Evolutionary conservation across 2,113 vertebrate species (phyloP).

Genomic region (Psittacara wagleri): DNA sequence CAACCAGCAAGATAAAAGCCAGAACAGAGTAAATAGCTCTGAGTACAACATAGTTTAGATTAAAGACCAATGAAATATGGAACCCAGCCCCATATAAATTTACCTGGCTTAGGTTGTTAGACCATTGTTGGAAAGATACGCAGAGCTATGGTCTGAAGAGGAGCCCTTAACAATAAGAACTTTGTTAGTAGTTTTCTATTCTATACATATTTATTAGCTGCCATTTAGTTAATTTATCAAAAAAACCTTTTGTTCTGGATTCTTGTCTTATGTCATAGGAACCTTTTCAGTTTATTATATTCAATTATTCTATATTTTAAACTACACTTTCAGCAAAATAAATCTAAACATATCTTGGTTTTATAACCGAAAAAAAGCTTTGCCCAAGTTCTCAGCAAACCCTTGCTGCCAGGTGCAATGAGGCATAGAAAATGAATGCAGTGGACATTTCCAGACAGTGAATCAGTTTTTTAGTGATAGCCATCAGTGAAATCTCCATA

Average conservation of each 20-base stretch:
- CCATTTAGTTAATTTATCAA: neutral
- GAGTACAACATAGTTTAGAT: neutral
- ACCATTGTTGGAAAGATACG: neutral
- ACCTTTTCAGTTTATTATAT: neutral
- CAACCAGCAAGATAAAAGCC: constrained; percentile 6
- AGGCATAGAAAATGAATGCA: neutral
- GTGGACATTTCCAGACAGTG: neutral
- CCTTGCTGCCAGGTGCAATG: neutral
- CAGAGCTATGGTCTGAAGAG: neutral
- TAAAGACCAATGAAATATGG: constrained; percentile 13
- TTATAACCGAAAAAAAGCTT: neutral
- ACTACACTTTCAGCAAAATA: neutral
- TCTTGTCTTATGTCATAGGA: neutral
- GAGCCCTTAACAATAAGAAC: neutral
- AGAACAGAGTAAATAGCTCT: neutral
- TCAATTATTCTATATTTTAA: neutral
- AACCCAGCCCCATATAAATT: neutral
- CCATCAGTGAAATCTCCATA: constrained; percentile 16
- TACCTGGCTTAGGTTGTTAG: constrained; percentile 1
- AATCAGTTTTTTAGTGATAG: neutral
- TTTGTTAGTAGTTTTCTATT: neutral
- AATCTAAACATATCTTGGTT: neutral
- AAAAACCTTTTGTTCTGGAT: neutral
- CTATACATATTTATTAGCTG: neutral
- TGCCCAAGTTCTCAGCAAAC: neutral